These are phyloP conservation scores for Acanthosepion lycidas DNA, from an alignment of 2,888 invertebrate genomes.

Conservation along the genomic window DNA sequence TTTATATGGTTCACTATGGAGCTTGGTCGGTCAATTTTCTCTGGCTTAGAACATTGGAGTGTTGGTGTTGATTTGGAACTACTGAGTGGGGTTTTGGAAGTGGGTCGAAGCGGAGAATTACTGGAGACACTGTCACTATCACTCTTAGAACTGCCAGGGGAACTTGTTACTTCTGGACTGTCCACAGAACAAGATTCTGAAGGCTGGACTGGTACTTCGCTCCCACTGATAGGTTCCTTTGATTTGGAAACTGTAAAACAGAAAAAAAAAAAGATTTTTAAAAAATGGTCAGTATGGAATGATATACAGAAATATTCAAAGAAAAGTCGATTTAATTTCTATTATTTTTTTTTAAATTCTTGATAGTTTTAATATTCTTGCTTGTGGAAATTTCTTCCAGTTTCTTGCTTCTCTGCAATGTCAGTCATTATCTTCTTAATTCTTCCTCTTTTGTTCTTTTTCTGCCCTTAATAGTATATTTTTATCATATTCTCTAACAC, in stretches of 20 bases:
- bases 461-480: too few species aligned
- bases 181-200: neutral
- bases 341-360: too few species aligned
- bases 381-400: too few species aligned
- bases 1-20: neutral
- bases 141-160: slow-evolving; percentile 11
- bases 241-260: neutral
- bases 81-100: slow-evolving; percentile 6
- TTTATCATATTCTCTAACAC: too few species aligned
- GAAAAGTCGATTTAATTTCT: too few species aligned
- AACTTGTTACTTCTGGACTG: slow-evolving; percentile 37
- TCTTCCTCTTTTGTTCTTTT: too few species aligned
- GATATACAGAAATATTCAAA: too few species aligned
- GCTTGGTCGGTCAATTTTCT: neutral
- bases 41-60: neutral
- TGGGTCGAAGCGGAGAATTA: slow-evolving; percentile 40
- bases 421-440: too few species aligned
- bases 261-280: neutral
- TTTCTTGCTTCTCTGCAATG: too few species aligned
- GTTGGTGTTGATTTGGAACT: slow-evolving; percentile 24
- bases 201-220: neutral
- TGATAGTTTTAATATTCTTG: too few species aligned
- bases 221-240: neutral
- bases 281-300: neutral
- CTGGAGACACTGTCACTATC: slow-evolving; percentile 8